Evolutionary conservation across 2,888 invertebrate species (phyloP).

Genomic region (Pardosa pseudoannulata): DNA sequence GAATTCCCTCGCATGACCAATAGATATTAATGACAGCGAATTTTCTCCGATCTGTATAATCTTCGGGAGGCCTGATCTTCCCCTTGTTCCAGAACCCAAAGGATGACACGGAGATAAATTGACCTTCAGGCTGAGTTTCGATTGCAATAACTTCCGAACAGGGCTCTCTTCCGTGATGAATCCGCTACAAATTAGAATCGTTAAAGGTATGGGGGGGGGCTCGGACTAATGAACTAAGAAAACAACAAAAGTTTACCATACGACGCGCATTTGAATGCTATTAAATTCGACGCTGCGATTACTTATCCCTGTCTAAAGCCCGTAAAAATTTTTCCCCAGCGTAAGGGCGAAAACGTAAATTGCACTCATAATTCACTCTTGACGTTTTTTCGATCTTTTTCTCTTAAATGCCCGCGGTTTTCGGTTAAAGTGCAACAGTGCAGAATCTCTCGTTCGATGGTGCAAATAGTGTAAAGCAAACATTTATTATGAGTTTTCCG

Average conservation of each 20-base stretch:
- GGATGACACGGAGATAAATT: no score
- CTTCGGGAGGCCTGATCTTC: no score
- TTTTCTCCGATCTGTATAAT: no score
- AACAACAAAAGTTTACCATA: neutral
- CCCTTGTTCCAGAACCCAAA: no score
- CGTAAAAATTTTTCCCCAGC: slow-evolving; percentile 51
- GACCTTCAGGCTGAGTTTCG: no score
- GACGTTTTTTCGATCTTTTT: slow-evolving; percentile 68
- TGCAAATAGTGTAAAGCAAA: slow-evolving; percentile 47
- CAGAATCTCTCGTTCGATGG: slow-evolving; percentile 59
- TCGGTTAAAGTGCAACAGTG: slow-evolving; percentile 49
- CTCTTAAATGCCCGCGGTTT: slow-evolving; percentile 11
- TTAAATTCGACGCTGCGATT: slow-evolving; percentile 53
- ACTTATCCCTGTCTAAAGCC: slow-evolving; percentile 49
- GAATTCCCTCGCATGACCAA: no score
- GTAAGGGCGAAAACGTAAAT: slow-evolving; percentile 49
- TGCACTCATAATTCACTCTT: slow-evolving; percentile 65
- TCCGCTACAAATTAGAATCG: slow-evolving; percentile 45
- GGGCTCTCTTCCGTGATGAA: slow-evolving; percentile 13
- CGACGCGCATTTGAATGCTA: slow-evolving; percentile 45
- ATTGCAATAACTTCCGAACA: no score
- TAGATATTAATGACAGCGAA: no score
- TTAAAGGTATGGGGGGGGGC: slow-evolving; percentile 33
- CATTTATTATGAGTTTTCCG: slow-evolving; percentile 54
- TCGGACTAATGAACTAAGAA: slow-evolving; percentile 56